Conservation (phyloP, 1,140 invertebrate species). For the Muscidifurax raptorellus region DNA sequence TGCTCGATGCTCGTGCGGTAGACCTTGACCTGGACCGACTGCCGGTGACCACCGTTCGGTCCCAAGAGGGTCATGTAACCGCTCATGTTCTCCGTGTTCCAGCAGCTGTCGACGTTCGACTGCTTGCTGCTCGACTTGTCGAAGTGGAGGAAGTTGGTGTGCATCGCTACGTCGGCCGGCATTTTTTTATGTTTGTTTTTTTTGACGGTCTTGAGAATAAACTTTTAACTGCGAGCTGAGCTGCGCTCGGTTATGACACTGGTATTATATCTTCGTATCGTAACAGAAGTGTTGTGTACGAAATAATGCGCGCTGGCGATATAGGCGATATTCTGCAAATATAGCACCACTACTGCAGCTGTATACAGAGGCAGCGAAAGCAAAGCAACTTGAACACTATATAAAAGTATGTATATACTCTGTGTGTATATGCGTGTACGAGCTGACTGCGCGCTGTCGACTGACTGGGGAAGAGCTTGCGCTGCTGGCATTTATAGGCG, state of each 20-base stretch:
- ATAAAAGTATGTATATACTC: not conserved
- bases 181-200: conserved; percentile 57
- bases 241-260: not conserved
- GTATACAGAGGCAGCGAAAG: not conserved
- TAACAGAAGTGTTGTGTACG: no score
- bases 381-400: not conserved
- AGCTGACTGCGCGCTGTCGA: conserved; percentile 44
- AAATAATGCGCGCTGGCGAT: no score
- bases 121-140: conserved; percentile 63
- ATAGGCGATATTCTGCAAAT: no score
- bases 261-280: no score
- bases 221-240: no score
- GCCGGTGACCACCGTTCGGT: conserved; percentile 77
- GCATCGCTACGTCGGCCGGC: conserved; percentile 73
- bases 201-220: no score
- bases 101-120: conserved; percentile 70
- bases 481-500: conserved; percentile 59
- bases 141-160: conserved; percentile 67
- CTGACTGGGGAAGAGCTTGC: conserved; percentile 57
- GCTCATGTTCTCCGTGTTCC: conserved; percentile 80
- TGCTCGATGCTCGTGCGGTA: conserved; percentile 82
- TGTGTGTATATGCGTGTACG: not conserved
- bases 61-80: conserved; percentile 79
- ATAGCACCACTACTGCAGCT: no score
- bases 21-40: conserved; percentile 80